Base-by-base conservation (phyloP, 2,888 invertebrate genomes). In the Leptinotarsa haldemani region DNA sequence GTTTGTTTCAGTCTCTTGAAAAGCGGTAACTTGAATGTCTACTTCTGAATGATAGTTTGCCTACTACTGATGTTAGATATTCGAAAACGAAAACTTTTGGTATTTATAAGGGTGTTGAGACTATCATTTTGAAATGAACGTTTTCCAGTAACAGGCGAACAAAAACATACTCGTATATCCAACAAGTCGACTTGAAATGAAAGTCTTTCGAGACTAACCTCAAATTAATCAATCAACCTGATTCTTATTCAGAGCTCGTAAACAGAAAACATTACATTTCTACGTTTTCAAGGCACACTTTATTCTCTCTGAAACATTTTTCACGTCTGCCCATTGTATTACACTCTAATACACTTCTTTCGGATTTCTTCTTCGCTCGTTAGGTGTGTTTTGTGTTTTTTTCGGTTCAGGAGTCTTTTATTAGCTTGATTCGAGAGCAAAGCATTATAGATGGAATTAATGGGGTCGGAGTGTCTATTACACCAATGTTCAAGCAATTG, bases 261-360 rank as follows among this genome's bases (percentile, higher is more conserved):
- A 53, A 30, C 40, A 30, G 67, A 30, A 40, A 67, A 30, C 67
- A 52, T 53, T 67, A 40, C 30, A 40, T 67, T 30, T 30, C 53
- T 53, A 9, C 53, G 22, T 25, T 64, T 65, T 48, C 61, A 64
- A 65, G 70, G 69, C 72, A 71, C 9, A 20, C 12, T 22, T 56
- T 13, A 56, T 56, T 56, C 22, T 13, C 13, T 13, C 22, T 25
- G 56, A 22, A 22, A 56, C 56, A 56, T 56, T 77, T 76, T 72
- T 74, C 67, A 65, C 67, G 58, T 50, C 64, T 56, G 66, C 73
- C 73, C 70, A 68, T 71, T 69, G 56, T 76, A 76, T 77, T 69
- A 77, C 75, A 79, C 77, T 76, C 76, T 74, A 75, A 68, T 77
- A 76, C 70, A 79, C 74, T 74, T 73, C 76, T 77, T 52, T 75